A percentile compares a stretch with the other conserved stretches of the same genome.
Evolutionary conservation across 2,888 invertebrate genomes (phyloP).

Genomic region (Tortricodes alternella): DNA sequence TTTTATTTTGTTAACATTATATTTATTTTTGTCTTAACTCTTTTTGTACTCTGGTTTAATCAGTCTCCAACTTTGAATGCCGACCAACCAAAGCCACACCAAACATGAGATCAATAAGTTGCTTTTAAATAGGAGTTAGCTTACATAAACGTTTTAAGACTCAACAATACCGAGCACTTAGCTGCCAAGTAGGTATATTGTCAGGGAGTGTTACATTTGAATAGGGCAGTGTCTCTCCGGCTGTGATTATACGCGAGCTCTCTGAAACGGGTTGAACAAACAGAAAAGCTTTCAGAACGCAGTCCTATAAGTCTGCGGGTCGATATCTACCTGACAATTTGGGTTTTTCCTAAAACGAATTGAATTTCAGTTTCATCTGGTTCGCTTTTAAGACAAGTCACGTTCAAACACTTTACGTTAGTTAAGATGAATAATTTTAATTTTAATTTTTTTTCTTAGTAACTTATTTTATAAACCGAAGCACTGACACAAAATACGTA

Average conservation of each 20-base stretch:
- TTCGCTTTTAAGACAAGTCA: neutral
- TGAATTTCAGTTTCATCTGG: neutral
- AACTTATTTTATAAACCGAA: too few species aligned
- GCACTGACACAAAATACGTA: too few species aligned
- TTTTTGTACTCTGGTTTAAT: neutral
- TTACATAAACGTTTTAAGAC: constrained; percentile 12
- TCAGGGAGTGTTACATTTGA: constrained; percentile 49
- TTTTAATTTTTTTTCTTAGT: too few species aligned
- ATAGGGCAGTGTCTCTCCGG: constrained; percentile 48
- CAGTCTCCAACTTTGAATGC: too few species aligned
- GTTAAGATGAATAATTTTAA: too few species aligned
- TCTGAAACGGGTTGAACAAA: constrained; percentile 54
- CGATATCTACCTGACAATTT: constrained; percentile 27
- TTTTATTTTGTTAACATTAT: constrained; percentile 30
- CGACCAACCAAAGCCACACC: too few species aligned
- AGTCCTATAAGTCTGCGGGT: constrained; percentile 34
- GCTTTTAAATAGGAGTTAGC: constrained; percentile 9
- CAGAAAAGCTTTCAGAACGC: constrained; percentile 56
- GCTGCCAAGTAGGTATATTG: constrained; percentile 38
- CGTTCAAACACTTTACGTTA: too few species aligned
- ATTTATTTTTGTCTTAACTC: neutral
- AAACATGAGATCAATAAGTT: neutral
- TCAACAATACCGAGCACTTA: constrained; percentile 22
- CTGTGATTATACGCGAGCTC: constrained; percentile 51
- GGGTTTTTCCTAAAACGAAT: constrained; percentile 9